Base-by-base conservation (phyloP, 2,113 vertebrate species). In the Rhinoderma darwinii region DNA sequence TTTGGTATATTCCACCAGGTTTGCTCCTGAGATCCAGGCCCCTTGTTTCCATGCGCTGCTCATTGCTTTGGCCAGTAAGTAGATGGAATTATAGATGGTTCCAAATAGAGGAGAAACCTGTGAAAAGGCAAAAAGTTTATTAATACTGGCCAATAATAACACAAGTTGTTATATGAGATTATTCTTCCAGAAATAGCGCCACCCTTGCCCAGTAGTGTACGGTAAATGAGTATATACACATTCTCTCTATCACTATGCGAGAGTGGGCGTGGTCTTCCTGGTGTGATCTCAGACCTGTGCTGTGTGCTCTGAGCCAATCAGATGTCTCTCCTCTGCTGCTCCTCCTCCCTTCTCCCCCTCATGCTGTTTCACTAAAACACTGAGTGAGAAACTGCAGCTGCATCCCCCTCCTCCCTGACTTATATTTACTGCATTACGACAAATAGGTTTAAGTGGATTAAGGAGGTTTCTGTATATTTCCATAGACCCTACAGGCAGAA, bases 101-200 rank as follows among this genome's bases (percentile, higher is more conserved):
- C 97, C 97, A 92, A 98, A 98, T 17, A 97, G 93, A 0, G 96
- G 97, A 70, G 95, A 96, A 54, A 97, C 95, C 97, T 98, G 88
- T 72, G 87, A 92, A 91, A 1, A 74, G 0, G 12, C 83, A 3
- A 11, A 86, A 83, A 83, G 63, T n/a, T n/a, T 30, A 59, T 25
- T 6, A 27, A n/a, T 72, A 37, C 5, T 39, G 32, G 51, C 27
- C 61, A 66, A 8, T 66, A 54, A 14, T n/a, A n/a, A n/a, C n/a
- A n/a, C n/a, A n/a, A n/a, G n/a, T n/a, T n/a, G n/a, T n/a, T n/a
- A n/a, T n/a, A n/a, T n/a, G n/a, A n/a, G n/a, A n/a, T n/a, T n/a
- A n/a, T 27, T 27, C 8, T 25, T 27, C 25, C 9, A 32, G 30
- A 32, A 17, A 66, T 30, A 32, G 63, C 63, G 30, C 66, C 66